Base-by-base conservation (phyloP, 1,140 invertebrate species). In the Dinoponera quadriceps region DNA sequence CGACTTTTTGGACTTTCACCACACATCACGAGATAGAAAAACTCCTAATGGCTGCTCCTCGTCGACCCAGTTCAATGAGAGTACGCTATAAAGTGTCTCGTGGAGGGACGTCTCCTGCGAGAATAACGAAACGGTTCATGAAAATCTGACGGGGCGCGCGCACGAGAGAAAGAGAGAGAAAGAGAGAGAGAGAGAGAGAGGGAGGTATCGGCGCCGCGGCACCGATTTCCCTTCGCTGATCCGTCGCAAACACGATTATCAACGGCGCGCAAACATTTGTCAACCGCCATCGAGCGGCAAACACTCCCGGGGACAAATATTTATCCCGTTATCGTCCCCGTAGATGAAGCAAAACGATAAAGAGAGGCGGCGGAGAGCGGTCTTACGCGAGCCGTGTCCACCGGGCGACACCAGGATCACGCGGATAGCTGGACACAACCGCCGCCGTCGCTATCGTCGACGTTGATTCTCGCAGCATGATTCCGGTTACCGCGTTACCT, bases 381-480 rank as follows among this genome's bases (percentile, higher is more conserved):
- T 54, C 66, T n/a, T 38, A 55, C 75, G 55, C 57, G 65, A 81
- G 62, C 27, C 57, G 80, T 57, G 85, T 88, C 83, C 65, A 44
- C 74, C 29, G 18, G 29, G 63, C 75, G 63, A 69, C 49, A 78
- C 29, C 63, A 62, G 63, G 63, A 69, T 69, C 65, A 69, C 49
- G 75, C 63, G 75, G 75, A 55, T 57, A 49, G 75, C 51, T 78
- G 63, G 75, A 78, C 63, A 55, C 51, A 78, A 69, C 49, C 51
- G 27, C 27, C 72, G 57, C 81, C 82, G 54, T 84, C 85, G 81
- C 74, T 65, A 62, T 66, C 82, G 69, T 7, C 71, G 82, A 80
- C 62, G 84, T 74, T 83, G 89, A 89, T 90, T 89, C 80, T 57
- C 78, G 68, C 66, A 65, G 85, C 84, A 85, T 80, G 88, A 88